A percentile compares a stretch with the other conserved stretches of the same genome.
Conservation (phyloP, 2,113 vertebrate species). For the Enhydra lutris region DNA sequence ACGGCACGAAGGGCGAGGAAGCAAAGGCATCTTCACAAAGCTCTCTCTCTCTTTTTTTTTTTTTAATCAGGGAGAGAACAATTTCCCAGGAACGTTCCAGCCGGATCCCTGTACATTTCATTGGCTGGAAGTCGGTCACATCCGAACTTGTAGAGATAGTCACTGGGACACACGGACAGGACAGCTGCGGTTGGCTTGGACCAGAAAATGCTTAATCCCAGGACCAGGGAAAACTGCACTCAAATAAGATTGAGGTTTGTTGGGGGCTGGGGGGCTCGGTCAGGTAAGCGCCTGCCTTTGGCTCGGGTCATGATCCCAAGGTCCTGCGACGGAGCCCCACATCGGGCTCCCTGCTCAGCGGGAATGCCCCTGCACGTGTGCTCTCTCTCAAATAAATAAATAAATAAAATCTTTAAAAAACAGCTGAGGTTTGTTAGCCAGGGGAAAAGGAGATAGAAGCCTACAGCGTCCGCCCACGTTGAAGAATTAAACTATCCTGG, state of each 20-base stretch:
- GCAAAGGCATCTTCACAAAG: not conserved
- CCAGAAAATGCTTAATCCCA: not conserved
- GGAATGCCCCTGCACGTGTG: no score
- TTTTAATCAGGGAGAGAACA: not conserved
- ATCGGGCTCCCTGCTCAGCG: no score
- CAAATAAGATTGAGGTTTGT: not conserved
- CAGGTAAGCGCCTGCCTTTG: no score
- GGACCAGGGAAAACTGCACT: not conserved
- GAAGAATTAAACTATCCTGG: not conserved
- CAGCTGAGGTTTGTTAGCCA: not conserved
- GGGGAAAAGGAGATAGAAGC: not conserved
- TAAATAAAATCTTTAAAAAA: no score
- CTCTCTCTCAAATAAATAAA: no score
- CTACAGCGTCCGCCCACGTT: not conserved
- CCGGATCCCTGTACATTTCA: not conserved
- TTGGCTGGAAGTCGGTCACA: not conserved
- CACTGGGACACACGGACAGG: not conserved
- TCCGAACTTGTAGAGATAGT: not conserved
- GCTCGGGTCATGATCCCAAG: no score
- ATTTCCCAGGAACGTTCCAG: not conserved
- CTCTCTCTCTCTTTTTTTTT: not conserved
- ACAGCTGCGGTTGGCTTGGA: rapidly evolving
- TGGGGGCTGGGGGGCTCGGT: no score
- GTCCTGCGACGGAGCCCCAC: no score
- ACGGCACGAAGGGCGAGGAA: not conserved